These are phyloP conservation scores for Venustaconcha ellipsiformis DNA, from an alignment of 1,140 invertebrate species.

Conservation along the genomic window DNA sequence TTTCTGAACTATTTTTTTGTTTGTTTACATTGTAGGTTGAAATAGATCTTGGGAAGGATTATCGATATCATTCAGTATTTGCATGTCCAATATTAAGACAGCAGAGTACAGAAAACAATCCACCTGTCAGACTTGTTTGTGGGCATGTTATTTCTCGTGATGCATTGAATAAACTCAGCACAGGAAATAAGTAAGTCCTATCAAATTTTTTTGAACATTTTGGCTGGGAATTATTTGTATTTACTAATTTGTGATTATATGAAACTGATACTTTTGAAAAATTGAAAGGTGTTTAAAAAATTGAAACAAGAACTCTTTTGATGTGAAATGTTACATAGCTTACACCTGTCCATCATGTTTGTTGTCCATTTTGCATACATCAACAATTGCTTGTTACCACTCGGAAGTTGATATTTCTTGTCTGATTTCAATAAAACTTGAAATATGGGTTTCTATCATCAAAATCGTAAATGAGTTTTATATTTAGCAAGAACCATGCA, in stretches of 20 bases:
- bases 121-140: slow-evolving; percentile 96
- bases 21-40: slow-evolving; percentile 79
- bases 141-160: slow-evolving; percentile 98
- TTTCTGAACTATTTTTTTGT: background rate
- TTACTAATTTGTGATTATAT: background rate
- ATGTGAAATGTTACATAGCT: background rate
- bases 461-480: no score
- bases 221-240: background rate
- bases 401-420: no score
- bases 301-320: background rate
- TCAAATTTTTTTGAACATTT: background rate
- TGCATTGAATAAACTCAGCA: slow-evolving; percentile 92
- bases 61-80: slow-evolving; percentile 96
- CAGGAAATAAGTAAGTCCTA: slow-evolving; percentile 86
- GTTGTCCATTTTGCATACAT: no score
- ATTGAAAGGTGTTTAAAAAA: background rate
- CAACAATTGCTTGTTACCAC: no score
- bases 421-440: no score
- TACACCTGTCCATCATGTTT: no score
- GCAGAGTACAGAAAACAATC: slow-evolving; percentile 96
- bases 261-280: background rate
- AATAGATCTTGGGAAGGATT: slow-evolving; percentile 88
- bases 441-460: no score
- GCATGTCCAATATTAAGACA: slow-evolving; percentile 98
- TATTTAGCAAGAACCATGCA: no score